Base-by-base conservation (phyloP, 2,888 invertebrate species). In the Cynaeus angustus region DNA sequence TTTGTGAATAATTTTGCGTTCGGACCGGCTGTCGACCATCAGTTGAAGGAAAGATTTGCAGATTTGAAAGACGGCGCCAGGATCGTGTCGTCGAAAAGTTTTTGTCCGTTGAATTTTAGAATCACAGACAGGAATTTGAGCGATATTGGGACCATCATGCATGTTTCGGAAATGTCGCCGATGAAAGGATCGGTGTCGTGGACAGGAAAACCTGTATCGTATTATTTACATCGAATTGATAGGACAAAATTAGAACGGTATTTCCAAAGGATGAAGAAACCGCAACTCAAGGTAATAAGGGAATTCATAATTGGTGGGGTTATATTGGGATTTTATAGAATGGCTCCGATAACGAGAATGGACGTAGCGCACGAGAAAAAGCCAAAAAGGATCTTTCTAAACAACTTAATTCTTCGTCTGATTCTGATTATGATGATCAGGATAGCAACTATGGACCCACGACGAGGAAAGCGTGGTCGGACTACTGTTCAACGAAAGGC, bases 1-100 rank as follows among this genome's bases (percentile, higher is more conserved):
- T 99, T 99, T 88, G 99, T 99, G 41, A 99, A 99, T 88, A 99
- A 99, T 88, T 99, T 97, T 88, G 99, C 99, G 43, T 99, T 99
- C 86, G 98, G 98, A 8, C 98, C 99, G 21, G 92, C 93, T 74
- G 97, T 99, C 26, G 99, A 99, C 87, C 97, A 99, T 86, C 94
- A 96, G 87, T 86, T 99, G 76, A 99, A 99, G 86, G 95, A 97
- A 83, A 89, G 96, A 81, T 99, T 99, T 86, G 97, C 97, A 28
- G 98, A 98, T 86, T 89, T 99, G 81, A 94, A 94, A 81, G 97
- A 97, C 85, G 96, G 96, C 69, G 98, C 98, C 45, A 91, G 96
- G 80, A 98, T 99, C 77, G 97, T 99, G 45, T 99, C 99, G 33
- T 99, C 99, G 13, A 99, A 98, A 86, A 97, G 98, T 77, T 99